Base-by-base conservation (phyloP, 1,140 invertebrate genomes). In the Brachionus manjavacas region DNA sequence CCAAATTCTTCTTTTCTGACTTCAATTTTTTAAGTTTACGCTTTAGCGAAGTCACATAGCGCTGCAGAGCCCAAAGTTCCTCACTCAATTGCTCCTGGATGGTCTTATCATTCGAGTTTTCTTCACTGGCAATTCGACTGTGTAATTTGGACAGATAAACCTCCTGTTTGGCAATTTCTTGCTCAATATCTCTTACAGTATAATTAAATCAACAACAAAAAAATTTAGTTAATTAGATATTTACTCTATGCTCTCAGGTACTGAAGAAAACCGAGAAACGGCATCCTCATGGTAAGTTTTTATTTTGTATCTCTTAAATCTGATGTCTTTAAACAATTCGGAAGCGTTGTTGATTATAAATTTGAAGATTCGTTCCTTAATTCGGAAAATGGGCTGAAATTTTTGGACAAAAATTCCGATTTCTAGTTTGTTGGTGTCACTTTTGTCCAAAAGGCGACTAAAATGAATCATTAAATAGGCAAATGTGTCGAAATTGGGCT, bases 21-120 rank as follows among this genome's bases (percentile, higher is more conserved):
- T 81, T 81, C 14, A 81, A 64, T 25, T 81, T 68, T 81, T 81
- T 52, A 28, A 83, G 60, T 52, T 83, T 83, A 16, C 81, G 64
- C 20, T 83, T 83, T 2, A 83, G 23, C n/a, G 81, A 68, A 31
- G 81, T 83, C 20, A 83, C 81, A 23, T 41, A 68, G 11, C 81
- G 60, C 35, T 83, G 81, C 16, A 68, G 23, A 9, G n/a, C 81
- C 81, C 81, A 83, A 7, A 83, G 28, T n/a, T 83, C 60, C 28
- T 83, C 81, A 43, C 79, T 43, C 28, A 81, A 64, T 12, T 81
- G 49, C 7, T 81, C 79, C 41, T 81, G 79, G 12, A 81, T 1
- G 14, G 20, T 81, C 31, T 81, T 81, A 68, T 81, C 52, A 64
- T 12, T 81, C 31, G 52, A 64, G 28, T 81, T 52, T 20, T 81